Percentiles rank a stretch among this genome's conserved stretches.
These are phyloP conservation scores for Cremastinae sp. DNA, from an alignment of 2,888 invertebrate species.

Conservation along the genomic window DNA sequence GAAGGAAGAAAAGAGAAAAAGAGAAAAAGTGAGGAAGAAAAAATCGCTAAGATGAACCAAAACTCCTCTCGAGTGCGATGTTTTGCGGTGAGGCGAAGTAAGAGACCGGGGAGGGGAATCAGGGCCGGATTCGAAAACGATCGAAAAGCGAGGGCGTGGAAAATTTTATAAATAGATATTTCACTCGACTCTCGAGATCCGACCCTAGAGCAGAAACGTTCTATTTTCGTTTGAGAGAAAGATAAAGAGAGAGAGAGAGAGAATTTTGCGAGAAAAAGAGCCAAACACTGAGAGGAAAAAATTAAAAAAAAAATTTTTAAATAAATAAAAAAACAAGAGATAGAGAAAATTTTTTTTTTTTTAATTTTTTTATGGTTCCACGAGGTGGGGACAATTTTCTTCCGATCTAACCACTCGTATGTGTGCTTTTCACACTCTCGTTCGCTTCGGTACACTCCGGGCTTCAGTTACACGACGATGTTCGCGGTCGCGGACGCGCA, in stretches of 20 bases:
- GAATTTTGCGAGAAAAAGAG: constrained; percentile 33
- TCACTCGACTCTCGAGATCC: constrained; percentile 70
- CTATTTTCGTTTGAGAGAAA: constrained; percentile 67
- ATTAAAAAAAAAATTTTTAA: constrained; percentile 23
- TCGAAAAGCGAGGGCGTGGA: constrained; percentile 65
- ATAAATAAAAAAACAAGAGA: background rate
- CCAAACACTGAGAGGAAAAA: constrained; percentile 25
- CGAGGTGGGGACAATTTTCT: constrained; percentile 24
- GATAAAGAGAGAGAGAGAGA: constrained; percentile 41
- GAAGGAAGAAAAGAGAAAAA: constrained; percentile 3
- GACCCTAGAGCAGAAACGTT: constrained; percentile 73
- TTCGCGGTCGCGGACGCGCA: constrained; percentile 46
- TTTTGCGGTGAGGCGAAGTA: constrained; percentile 35
- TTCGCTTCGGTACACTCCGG: constrained; percentile 18
- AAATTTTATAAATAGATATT: constrained; percentile 72
- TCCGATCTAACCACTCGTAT: constrained; percentile 27
- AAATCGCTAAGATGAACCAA: constrained; percentile 4
- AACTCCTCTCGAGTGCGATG: constrained; percentile 55
- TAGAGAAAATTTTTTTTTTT: constrained; percentile 16
- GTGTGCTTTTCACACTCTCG: constrained; percentile 27
- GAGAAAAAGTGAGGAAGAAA: constrained; percentile 8
- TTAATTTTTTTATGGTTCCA: constrained; percentile 35
- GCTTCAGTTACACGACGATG: constrained; percentile 56
- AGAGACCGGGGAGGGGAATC: constrained; percentile 53
- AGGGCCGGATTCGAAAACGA: constrained; percentile 70